Percentiles rank a stretch among this genome's conserved stretches.
These are phyloP conservation scores for Cataglyphis hispanica DNA, from an alignment of 1,140 invertebrate species.

Conservation along the genomic window DNA sequence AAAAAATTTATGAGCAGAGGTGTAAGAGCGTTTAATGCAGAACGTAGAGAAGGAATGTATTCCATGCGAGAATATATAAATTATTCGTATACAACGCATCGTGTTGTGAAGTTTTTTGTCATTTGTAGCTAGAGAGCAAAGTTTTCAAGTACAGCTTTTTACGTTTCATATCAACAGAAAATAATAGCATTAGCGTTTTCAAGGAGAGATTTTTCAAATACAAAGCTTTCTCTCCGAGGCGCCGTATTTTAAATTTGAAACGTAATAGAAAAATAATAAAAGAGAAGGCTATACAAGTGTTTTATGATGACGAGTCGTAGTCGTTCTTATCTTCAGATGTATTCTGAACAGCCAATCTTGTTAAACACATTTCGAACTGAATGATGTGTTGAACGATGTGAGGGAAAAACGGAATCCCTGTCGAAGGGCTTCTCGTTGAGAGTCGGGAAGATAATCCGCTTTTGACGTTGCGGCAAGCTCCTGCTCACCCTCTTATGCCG, in stretches of 20 bases:
- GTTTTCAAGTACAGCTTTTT: not conserved
- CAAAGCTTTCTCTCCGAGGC: no score
- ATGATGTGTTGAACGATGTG: not conserved
- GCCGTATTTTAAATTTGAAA: no score
- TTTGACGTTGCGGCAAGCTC: not conserved
- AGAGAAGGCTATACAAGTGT: not conserved
- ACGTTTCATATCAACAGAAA: no score
- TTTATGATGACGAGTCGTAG: not conserved
- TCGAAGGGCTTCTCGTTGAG: not conserved
- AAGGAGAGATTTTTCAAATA: no score
- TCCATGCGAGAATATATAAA: not conserved
- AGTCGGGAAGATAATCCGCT: slow-evolving; percentile 32
- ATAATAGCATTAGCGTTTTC: not conserved
- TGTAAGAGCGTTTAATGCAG: not conserved
- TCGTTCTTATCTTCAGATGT: not conserved
- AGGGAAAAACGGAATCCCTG: slow-evolving; percentile 19
- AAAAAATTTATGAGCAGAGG: slow-evolving; percentile 4
- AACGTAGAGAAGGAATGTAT: not conserved
- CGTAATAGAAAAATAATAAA: no score
- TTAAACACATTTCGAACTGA: not conserved
- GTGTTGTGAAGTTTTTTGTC: not conserved
- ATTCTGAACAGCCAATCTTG: slow-evolving; percentile 11
- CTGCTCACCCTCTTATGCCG: not conserved
- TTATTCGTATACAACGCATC: not conserved
- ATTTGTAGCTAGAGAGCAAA: not conserved